These are phyloP conservation scores for Puma concolor DNA, from an alignment of 2,113 vertebrate genomes.

Conservation along the genomic window DNA sequence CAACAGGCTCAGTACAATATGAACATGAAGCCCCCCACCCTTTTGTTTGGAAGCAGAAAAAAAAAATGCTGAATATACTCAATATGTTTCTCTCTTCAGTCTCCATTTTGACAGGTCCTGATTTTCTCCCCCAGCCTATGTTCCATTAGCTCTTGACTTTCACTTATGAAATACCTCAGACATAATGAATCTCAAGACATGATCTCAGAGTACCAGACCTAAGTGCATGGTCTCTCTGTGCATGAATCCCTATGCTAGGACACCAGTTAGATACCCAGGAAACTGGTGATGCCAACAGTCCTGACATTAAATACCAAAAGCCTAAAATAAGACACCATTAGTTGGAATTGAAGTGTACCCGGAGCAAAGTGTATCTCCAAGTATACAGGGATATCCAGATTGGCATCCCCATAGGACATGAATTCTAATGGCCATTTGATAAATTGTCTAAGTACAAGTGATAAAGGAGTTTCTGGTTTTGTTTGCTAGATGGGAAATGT, in stretches of 20 bases:
- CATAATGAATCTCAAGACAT: neutral
- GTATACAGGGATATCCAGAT: neutral
- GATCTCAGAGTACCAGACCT: neutral
- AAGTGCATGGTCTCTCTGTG: neutral
- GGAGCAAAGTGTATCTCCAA: neutral
- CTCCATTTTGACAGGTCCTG: neutral
- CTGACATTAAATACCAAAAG: neutral
- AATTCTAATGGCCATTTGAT: neutral
- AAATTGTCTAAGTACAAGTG: neutral
- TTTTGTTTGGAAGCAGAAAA: neutral
- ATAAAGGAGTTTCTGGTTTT: neutral
- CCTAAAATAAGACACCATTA: neutral
- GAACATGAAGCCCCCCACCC: neutral
- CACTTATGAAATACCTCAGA: neutral
- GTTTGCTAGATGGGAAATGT: neutral
- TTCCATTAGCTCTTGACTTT: neutral
- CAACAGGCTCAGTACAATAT: neutral
- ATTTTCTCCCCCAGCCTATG: neutral
- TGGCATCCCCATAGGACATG: neutral
- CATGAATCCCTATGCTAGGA: accelerated
- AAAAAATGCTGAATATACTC: neutral
- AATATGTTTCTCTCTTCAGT: neutral
- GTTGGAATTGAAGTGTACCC: neutral
- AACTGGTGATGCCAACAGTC: neutral
- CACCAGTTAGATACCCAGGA: accelerated